A percentile compares a stretch with the other conserved stretches of the same genome.
Evolutionary conservation across 2,797 vertebrate species (phyloP).

Genomic region (Oreochromis grahami): DNA sequence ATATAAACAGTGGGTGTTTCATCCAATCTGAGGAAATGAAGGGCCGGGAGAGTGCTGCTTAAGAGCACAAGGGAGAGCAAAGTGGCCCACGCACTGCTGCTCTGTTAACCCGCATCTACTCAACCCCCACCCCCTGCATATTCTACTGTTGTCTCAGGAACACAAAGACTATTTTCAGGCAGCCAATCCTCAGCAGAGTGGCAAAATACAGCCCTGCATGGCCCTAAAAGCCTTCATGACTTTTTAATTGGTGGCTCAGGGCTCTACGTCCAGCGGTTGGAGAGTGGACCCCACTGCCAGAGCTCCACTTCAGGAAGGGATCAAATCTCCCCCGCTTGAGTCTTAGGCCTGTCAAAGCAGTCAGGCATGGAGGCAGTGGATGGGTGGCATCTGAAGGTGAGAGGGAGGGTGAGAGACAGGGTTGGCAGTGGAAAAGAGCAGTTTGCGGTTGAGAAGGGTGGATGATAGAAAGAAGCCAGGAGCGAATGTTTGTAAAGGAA

Average conservation of each 20-base stretch:
- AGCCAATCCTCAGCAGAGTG: slow-evolving; percentile 63
- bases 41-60: slow-evolving; percentile 60
- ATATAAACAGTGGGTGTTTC: slow-evolving; percentile 60
- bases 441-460: slow-evolving; percentile 44
- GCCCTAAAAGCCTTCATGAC: slow-evolving; percentile 82
- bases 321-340: slow-evolving; percentile 58
- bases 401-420: slow-evolving; percentile 29
- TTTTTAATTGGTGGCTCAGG: slow-evolving; percentile 80
- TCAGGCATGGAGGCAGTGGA: slow-evolving; percentile 63
- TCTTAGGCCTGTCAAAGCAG: slow-evolving; percentile 68
- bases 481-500: slow-evolving; percentile 61
- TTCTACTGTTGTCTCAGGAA: slow-evolving; percentile 74
- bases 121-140: slow-evolving; percentile 30
- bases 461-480: slow-evolving; percentile 39
- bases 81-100: slow-evolving; percentile 61
- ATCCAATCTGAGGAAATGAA: slow-evolving; percentile 55
- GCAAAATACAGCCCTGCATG: slow-evolving; percentile 51
- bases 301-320: slow-evolving; percentile 49
- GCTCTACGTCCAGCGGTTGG: slow-evolving; percentile 62
- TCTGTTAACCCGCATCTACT: slow-evolving; percentile 51
- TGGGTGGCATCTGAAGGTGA: slow-evolving; percentile 65
- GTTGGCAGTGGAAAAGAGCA: slow-evolving; percentile 51
- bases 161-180: slow-evolving; percentile 82
- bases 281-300: slow-evolving; percentile 63
- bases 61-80: slow-evolving; percentile 60